A percentile compares a stretch with the other conserved stretches of the same genome.
Evolutionary conservation across 1,140 invertebrate genomes (phyloP).

Genomic region (Drosophila ambigua): DNA sequence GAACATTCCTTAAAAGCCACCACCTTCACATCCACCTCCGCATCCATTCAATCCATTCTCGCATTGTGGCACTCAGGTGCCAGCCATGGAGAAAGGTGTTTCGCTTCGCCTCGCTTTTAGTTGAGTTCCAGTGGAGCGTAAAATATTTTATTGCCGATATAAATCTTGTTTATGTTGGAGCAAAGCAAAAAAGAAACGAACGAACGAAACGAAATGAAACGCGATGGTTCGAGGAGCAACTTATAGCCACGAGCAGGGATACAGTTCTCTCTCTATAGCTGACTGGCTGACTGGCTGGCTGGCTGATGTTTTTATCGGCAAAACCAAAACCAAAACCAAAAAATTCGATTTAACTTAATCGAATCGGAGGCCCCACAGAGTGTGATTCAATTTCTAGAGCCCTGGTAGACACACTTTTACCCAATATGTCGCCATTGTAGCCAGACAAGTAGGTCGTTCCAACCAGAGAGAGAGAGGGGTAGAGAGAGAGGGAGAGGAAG

Average conservation of each 20-base stretch:
- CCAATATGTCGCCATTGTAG: conserved; percentile 62
- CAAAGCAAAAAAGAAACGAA: conserved; percentile 12
- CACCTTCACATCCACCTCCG: too few relatives aligned
- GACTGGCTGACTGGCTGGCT: conserved; percentile 16
- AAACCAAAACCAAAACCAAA: conserved; percentile 52
- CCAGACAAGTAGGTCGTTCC: conserved; percentile 36
- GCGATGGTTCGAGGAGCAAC: neutral
- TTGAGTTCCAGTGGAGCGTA: conserved; percentile 55
- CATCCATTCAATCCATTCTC: neutral
- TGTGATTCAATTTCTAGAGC: conserved; percentile 62
- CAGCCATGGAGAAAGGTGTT: conserved; percentile 10
- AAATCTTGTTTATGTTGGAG: conserved; percentile 66
- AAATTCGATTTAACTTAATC: conserved; percentile 74
- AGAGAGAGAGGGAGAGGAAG: neutral
- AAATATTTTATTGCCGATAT: conserved; percentile 74
- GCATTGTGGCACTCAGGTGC: conserved; percentile 13
- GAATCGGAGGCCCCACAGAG: conserved; percentile 49
- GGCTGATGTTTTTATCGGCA: conserved; percentile 60
- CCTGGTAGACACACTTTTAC: conserved; percentile 59
- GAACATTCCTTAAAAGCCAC: conserved; percentile 37
- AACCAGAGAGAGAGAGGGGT: neutral
- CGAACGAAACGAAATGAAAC: conserved; percentile 5
- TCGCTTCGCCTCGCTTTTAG: conserved; percentile 29
- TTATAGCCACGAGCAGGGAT: conserved; percentile 24
- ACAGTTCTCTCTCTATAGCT: conserved; percentile 11